Conservation (phyloP, 2,113 vertebrate species). For the Pao palembangensis region DNA sequence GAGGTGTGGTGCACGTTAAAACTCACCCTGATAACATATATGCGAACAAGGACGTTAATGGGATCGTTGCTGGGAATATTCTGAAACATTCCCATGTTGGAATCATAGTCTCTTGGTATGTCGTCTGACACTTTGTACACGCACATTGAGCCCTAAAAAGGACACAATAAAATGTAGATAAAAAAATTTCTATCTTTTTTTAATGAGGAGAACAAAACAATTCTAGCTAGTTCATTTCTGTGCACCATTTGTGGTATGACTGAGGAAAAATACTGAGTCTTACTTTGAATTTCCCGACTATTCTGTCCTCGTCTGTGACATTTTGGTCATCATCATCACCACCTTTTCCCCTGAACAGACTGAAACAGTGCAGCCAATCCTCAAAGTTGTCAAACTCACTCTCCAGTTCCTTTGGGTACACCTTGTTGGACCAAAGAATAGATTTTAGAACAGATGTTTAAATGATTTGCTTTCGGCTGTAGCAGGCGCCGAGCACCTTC, state of each 20-base stretch:
- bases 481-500: conserved; percentile 69
- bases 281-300: conserved; percentile 94
- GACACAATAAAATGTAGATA: too few relatives aligned
- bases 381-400: conserved; percentile 87
- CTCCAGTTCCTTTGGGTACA: conserved; percentile 92
- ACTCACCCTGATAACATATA: conserved; percentile 90
- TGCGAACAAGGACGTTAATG: conserved; percentile 87
- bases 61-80: conserved; percentile 95
- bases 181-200: neutral
- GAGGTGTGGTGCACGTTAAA: neutral
- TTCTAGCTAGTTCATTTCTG: too few relatives aligned
- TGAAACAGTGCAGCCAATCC: conserved; percentile 97
- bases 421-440: conserved; percentile 64
- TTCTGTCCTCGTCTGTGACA: conserved; percentile 84
- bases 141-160: conserved; percentile 87
- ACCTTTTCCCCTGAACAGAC: conserved; percentile 88
- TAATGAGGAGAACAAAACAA: neutral
- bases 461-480: neutral
- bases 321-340: conserved; percentile 87
- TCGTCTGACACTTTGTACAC: conserved; percentile 95
- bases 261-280: conserved; percentile 17
- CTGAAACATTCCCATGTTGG: conserved; percentile 94
- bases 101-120: conserved; percentile 81
- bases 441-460: neutral
- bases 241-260: too few relatives aligned